Conservation (phyloP, 1,140 invertebrate genomes). For the Ceratosolen solmsi region DNA sequence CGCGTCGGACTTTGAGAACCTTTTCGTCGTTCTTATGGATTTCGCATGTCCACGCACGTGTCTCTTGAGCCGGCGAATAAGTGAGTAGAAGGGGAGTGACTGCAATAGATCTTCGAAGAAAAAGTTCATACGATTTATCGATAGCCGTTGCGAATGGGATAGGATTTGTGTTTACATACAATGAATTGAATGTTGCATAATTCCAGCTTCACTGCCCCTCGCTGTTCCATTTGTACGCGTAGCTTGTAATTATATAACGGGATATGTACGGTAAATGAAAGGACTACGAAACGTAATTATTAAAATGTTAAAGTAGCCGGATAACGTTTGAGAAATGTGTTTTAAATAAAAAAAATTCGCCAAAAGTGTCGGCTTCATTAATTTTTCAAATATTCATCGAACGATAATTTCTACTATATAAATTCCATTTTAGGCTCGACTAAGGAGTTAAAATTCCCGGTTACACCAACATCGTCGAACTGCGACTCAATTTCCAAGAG, state of each 20-base stretch:
- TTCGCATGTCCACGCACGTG: background rate
- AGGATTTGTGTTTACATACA: constrained; percentile 38
- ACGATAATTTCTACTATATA: background rate
- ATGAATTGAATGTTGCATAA: too few species aligned
- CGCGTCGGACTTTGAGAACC: constrained; percentile 24
- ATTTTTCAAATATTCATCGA: background rate
- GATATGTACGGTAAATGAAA: too few species aligned
- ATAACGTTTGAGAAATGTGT: too few species aligned
- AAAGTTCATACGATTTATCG: background rate
- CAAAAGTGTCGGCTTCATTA: too few species aligned
- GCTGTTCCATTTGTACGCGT: background rate
- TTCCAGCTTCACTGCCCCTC: background rate
- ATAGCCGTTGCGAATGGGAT: background rate
- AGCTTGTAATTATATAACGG: background rate
- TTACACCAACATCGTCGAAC: constrained; percentile 16
- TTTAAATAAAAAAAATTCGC: too few species aligned
- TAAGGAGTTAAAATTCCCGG: constrained; percentile 10
- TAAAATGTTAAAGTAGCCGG: too few species aligned
- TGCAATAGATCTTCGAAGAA: constrained; percentile 10
- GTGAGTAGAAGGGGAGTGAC: background rate
- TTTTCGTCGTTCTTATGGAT: background rate
- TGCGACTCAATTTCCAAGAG: constrained; percentile 20
- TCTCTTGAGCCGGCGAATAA: background rate
- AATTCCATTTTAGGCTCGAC: background rate
- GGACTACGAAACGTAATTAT: too few species aligned